Percentiles rank a stretch among this genome's conserved stretches.
Evolutionary conservation across 2,888 invertebrate genomes (phyloP).

Genomic region (Bembecia ichneumoniformis): DNA sequence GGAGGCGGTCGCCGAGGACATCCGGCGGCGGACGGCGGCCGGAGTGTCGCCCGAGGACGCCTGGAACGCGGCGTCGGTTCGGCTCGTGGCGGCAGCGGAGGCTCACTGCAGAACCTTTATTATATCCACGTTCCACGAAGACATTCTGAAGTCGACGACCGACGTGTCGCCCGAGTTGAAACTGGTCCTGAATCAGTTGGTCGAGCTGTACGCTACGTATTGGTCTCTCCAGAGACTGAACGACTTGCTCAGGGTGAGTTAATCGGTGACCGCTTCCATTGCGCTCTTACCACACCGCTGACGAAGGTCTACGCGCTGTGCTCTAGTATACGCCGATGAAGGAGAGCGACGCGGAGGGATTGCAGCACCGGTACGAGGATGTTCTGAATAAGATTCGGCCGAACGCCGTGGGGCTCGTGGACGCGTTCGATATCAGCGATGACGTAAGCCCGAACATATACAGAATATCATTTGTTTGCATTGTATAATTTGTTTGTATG

Average conservation of each 20-base stretch:
- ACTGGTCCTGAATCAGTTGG: constrained; percentile 76
- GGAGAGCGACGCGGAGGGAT: constrained; percentile 34
- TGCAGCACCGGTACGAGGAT: constrained; percentile 75
- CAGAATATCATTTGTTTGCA: background rate
- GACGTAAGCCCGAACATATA: constrained; percentile 53
- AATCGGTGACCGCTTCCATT: background rate
- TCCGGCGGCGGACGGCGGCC: constrained; percentile 74
- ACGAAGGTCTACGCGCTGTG: background rate
- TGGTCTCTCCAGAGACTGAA: constrained; percentile 82
- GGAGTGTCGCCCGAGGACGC: constrained; percentile 83
- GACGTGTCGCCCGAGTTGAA: constrained; percentile 73
- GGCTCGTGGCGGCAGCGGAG: constrained; percentile 87
- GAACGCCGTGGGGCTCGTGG: constrained; percentile 88
- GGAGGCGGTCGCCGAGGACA: constrained; percentile 75
- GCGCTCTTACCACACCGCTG: background rate
- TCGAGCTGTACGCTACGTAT: constrained; percentile 83
- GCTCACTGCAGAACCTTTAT: constrained; percentile 87
- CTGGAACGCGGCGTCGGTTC: constrained; percentile 88
- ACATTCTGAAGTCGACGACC: constrained; percentile 48
- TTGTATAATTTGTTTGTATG: background rate
- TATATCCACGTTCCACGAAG: constrained; percentile 77
- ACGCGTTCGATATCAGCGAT: constrained; percentile 89
- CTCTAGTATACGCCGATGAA: constrained; percentile 69
- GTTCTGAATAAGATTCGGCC: constrained; percentile 77
- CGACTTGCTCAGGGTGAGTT: constrained; percentile 81